These are phyloP conservation scores for Tetramorium alpestre DNA, from an alignment of 1,140 invertebrate genomes.

Conservation along the genomic window DNA sequence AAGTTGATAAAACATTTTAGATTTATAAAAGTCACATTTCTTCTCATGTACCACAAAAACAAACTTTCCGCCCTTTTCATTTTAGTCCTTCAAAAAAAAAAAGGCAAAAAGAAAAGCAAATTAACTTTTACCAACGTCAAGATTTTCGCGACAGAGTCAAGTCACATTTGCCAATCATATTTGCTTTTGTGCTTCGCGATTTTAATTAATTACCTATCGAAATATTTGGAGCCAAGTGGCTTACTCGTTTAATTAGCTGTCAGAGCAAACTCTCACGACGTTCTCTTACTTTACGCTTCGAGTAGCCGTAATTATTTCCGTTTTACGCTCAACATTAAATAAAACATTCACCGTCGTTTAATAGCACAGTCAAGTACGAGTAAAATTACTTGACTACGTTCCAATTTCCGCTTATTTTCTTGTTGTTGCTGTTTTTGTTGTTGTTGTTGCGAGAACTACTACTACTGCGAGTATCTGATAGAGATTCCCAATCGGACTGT, in stretches of 20 bases:
- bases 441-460: constrained; percentile 1
- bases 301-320: constrained; percentile 55
- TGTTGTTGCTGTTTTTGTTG: constrained; percentile 30
- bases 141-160: constrained; percentile 7
- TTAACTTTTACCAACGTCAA: not conserved
- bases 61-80: constrained; percentile 12
- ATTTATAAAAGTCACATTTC: not conserved
- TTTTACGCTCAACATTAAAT: constrained; percentile 55
- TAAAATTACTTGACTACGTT: constrained; percentile 8
- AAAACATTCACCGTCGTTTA: constrained; percentile 51
- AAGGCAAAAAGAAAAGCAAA: not conserved
- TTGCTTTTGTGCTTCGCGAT: constrained; percentile 1
- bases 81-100: not conserved
- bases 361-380: not conserved
- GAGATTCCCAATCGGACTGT: constrained; percentile 26
- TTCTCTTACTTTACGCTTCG: constrained; percentile 42
- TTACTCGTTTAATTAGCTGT: constrained; percentile 42
- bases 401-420: constrained; percentile 26
- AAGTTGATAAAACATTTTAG: not conserved
- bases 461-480: not conserved
- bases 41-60: not conserved
- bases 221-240: constrained; percentile 35
- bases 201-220: constrained; percentile 53
- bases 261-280: constrained; percentile 16
- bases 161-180: not conserved